Percentiles rank a stretch among this genome's conserved stretches.
Evolutionary conservation across 2,888 invertebrate species (phyloP).

Genomic region (Leptinotarsa juncta): DNA sequence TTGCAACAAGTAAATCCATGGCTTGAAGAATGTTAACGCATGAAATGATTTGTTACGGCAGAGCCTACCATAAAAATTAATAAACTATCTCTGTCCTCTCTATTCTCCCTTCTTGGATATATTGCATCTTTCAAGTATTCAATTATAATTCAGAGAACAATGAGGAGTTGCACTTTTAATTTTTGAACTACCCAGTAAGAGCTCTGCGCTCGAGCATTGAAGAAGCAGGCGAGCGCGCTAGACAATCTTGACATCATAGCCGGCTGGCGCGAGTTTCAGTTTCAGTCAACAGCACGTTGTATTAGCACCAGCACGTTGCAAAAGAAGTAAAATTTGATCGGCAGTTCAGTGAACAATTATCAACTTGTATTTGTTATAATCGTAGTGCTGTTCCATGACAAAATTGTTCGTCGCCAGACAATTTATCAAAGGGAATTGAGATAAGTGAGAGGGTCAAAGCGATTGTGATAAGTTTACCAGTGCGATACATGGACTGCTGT

Average conservation of each 20-base stretch:
- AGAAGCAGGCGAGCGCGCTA: neutral
- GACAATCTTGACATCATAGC: slow-evolving; percentile 17
- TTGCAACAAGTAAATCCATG: neutral
- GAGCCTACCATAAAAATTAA: neutral
- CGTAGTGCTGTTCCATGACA: slow-evolving; percentile 1
- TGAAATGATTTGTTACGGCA: neutral
- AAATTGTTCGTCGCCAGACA: neutral
- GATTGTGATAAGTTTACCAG: slow-evolving; percentile 8
- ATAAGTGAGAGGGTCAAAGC: slow-evolving; percentile 10
- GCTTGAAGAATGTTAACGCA: neutral
- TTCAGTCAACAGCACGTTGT: slow-evolving; percentile 26
- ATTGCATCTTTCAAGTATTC: neutral
- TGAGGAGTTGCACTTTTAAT: neutral
- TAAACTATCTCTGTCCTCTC: neutral
- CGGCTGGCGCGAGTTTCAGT: slow-evolving; percentile 28
- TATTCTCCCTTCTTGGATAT: neutral
- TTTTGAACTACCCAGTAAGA: neutral
- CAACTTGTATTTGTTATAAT: neutral
- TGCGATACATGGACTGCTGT: neutral
- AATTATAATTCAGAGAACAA: slow-evolving; percentile 5
- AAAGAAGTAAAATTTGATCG: slow-evolving; percentile 12
- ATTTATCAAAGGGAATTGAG: neutral
- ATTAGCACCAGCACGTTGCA: slow-evolving; percentile 15
- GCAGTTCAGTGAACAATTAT: neutral
- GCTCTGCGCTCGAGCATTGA: neutral